These are phyloP conservation scores for Drosophila meridiana DNA, from an alignment of 2,888 invertebrate genomes.

Conservation along the genomic window DNA sequence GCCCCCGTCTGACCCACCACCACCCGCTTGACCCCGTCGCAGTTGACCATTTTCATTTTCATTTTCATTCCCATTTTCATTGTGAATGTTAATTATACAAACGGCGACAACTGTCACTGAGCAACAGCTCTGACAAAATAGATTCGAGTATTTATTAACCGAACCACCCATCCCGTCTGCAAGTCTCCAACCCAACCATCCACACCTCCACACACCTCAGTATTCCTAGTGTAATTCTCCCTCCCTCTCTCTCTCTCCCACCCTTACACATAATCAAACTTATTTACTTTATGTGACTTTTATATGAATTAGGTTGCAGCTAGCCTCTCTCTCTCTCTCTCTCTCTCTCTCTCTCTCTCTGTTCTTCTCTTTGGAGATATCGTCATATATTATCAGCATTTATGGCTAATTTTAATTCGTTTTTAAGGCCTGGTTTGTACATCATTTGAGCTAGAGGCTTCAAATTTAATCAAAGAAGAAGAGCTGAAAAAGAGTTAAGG, in stretches of 20 bases:
- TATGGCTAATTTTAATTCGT: no score
- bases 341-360: neutral
- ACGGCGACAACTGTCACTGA: constrained; percentile 33
- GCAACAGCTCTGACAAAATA: neutral
- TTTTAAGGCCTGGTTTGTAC: no score
- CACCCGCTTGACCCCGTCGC: constrained; percentile 25
- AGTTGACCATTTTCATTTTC: constrained; percentile 45
- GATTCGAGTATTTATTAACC: neutral
- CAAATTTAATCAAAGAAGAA: no score
- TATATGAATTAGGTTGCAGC: constrained; percentile 62
- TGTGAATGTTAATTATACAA: constrained; percentile 76
- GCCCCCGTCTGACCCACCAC: neutral
- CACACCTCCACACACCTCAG: neutral
- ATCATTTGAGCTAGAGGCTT: no score
- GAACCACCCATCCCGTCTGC: neutral
- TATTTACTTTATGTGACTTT: constrained; percentile 73
- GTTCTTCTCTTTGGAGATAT: neutral
- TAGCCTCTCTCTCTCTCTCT: neutral
- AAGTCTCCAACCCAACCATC: neutral
- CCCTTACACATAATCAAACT: constrained; percentile 66
- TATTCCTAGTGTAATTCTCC: no score
- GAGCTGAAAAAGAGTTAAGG: no score
- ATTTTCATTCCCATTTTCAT: constrained; percentile 77
- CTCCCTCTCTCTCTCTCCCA: constrained; percentile 2
- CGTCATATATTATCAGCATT: no score